Evolutionary conservation across 2,797 vertebrate genomes (phyloP).

Genomic region (Manis javanica): DNA sequence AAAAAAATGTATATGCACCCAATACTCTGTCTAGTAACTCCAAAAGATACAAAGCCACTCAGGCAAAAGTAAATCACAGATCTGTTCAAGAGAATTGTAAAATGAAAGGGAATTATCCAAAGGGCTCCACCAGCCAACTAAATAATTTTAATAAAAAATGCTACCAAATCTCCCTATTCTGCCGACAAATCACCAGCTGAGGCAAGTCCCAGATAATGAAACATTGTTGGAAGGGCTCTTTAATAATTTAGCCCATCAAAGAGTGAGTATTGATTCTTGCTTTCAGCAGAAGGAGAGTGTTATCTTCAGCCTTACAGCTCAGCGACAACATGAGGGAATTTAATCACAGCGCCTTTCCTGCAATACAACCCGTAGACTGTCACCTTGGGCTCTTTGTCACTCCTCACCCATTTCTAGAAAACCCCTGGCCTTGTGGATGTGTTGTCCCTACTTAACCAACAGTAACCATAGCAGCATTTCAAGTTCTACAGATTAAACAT

Average conservation of each 20-base stretch:
- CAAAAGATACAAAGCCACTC: constrained; percentile 71
- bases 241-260: constrained; percentile 95
- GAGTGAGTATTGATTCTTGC: constrained; percentile 93
- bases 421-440: constrained; percentile 56
- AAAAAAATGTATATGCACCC: background rate
- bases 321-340: constrained; percentile 90
- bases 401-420: constrained; percentile 59
- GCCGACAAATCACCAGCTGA: constrained; percentile 84
- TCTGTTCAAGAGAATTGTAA: constrained; percentile 55
- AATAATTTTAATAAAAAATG: constrained; percentile 85
- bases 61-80: constrained; percentile 64
- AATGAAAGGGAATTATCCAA: constrained; percentile 87
- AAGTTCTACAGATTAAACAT: constrained; percentile 76
- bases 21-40: constrained; percentile 43
- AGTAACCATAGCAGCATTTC: constrained; percentile 86
- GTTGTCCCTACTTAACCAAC: constrained; percentile 82
- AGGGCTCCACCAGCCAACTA: constrained; percentile 82
- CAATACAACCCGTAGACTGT: constrained; percentile 80
- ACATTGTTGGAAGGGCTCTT: constrained; percentile 88
- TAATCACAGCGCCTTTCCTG: constrained; percentile 88
- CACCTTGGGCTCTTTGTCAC: constrained; percentile 86
- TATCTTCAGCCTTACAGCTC: constrained; percentile 89
- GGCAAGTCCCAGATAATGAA: constrained; percentile 92
- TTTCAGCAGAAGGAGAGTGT: constrained; percentile 92
- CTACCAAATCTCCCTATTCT: constrained; percentile 84